A percentile compares a stretch with the other conserved stretches of the same genome.
phyloP scores from a whole-genome alignment of 2,888 invertebrate species.

The Eupithecia vulgata region DNA sequence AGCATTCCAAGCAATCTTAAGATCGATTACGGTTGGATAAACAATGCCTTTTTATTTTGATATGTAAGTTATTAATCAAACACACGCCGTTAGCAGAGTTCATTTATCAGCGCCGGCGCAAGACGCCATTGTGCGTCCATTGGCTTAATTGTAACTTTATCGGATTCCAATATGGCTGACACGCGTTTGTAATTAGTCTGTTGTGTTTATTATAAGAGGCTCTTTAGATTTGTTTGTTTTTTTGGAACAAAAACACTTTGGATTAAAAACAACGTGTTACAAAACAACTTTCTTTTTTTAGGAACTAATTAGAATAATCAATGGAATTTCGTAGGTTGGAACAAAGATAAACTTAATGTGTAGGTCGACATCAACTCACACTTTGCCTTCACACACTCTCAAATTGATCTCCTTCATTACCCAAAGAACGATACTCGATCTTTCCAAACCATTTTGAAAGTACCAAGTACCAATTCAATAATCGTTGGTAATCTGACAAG shows the following conservation, averaged over 20 bases:
- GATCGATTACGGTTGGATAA: slow-evolving; percentile 80
- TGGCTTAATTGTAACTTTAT: slow-evolving; percentile 82
- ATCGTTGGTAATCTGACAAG: slow-evolving; percentile 43
- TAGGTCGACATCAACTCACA: slow-evolving; percentile 25
- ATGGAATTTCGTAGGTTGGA: slow-evolving; percentile 3
- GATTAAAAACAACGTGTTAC: background rate
- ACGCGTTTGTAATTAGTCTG: slow-evolving; percentile 72
- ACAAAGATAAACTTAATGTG: slow-evolving; percentile 25
- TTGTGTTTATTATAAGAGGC: slow-evolving; percentile 20
- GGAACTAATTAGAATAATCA: slow-evolving; percentile 8
- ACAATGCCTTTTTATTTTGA: slow-evolving; percentile 71
- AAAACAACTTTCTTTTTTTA: background rate
- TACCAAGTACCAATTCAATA: slow-evolving; percentile 30
- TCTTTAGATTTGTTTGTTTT: background rate
- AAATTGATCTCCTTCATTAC: background rate
- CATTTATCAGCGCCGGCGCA: slow-evolving; percentile 79
- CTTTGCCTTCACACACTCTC: background rate
- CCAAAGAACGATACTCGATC: background rate
- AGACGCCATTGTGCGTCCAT: slow-evolving; percentile 71
- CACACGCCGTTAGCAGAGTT: slow-evolving; percentile 73
- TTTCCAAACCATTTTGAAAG: slow-evolving; percentile 13
- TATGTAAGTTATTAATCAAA: slow-evolving; percentile 81
- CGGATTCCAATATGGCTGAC: slow-evolving; percentile 76
- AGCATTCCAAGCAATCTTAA: slow-evolving; percentile 74
- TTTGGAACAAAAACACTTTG: background rate